A percentile compares a stretch with the other conserved stretches of the same genome.
phyloP scores from a whole-genome alignment of 2,888 invertebrate species.

The Polia nebulosa region DNA sequence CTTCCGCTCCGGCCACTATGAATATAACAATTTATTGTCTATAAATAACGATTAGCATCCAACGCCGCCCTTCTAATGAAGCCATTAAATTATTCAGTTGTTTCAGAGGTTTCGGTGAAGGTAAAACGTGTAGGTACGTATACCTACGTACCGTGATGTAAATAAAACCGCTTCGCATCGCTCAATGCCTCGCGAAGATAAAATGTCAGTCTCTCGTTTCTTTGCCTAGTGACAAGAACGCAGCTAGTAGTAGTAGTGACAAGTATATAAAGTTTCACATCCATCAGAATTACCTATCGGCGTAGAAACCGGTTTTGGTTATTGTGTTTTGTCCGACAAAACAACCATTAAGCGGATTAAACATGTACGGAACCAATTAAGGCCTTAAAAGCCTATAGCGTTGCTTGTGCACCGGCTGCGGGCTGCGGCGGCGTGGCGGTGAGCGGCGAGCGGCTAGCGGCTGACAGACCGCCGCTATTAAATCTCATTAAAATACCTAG shows the following conservation, averaged over 20 bases:
- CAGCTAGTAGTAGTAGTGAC: too few species aligned
- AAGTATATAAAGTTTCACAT: conserved; percentile 76
- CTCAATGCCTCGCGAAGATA: conserved; percentile 27
- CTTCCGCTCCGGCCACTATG: conserved; percentile 85
- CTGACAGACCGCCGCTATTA: conserved; percentile 78
- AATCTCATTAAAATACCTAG: conserved; percentile 87
- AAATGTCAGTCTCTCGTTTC: conserved; percentile 42
- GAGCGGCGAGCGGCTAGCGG: conserved; percentile 55
- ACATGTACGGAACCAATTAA: conserved; percentile 87
- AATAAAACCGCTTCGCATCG: conserved; percentile 43
- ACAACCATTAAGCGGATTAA: conserved; percentile 85
- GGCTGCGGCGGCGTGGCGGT: conserved; percentile 32
- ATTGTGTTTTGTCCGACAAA: conserved; percentile 79
- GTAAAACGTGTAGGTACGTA: conserved; percentile 40
- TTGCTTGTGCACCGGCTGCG: conserved; percentile 73
- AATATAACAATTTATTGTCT: conserved; percentile 87
- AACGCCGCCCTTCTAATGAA: conserved; percentile 79
- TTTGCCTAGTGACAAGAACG: conserved; percentile 72
- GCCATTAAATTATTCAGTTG: conserved; percentile 77
- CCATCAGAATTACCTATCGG: conserved; percentile 80
- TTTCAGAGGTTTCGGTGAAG: conserved; percentile 65
- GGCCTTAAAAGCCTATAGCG: conserved; percentile 82
- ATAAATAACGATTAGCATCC: conserved; percentile 86
- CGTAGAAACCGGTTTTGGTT: conserved; percentile 78
- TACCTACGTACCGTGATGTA: conserved; percentile 47